Conservation (phyloP, 2,797 vertebrate species). For the Erethizon dorsatum region DNA sequence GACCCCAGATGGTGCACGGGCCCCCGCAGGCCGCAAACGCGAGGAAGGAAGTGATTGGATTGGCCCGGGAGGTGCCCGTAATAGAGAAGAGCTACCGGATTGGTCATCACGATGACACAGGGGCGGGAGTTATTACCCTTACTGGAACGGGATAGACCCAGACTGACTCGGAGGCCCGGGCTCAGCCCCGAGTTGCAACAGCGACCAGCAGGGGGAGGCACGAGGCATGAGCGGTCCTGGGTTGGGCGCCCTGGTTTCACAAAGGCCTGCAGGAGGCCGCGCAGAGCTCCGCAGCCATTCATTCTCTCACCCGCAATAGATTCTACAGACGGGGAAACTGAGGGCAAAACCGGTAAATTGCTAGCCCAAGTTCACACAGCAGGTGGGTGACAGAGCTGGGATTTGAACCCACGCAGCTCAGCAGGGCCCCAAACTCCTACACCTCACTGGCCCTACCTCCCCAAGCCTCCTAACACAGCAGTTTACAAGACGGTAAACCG, state of each 20-base stretch:
- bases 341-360: background rate
- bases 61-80: background rate
- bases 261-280: background rate
- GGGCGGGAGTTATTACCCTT: background rate
- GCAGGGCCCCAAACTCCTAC: background rate
- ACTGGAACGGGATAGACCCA: background rate
- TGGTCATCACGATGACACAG: background rate
- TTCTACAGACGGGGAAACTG: background rate
- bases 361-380: background rate
- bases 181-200: background rate
- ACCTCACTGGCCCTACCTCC: background rate
- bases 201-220: background rate
- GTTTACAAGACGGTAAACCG: background rate
- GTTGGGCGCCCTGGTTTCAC: background rate
- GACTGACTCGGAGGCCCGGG: accelerated
- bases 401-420: background rate
- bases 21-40: too few relatives aligned
- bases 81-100: background rate
- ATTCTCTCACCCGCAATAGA: background rate
- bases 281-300: background rate
- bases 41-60: background rate
- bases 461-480: background rate
- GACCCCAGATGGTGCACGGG: background rate
- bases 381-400: background rate
- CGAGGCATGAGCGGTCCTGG: background rate